A percentile compares a stretch with the other conserved stretches of the same genome.
These are phyloP conservation scores for Noctua janthina DNA, from an alignment of 2,888 invertebrate genomes.

Conservation along the genomic window DNA sequence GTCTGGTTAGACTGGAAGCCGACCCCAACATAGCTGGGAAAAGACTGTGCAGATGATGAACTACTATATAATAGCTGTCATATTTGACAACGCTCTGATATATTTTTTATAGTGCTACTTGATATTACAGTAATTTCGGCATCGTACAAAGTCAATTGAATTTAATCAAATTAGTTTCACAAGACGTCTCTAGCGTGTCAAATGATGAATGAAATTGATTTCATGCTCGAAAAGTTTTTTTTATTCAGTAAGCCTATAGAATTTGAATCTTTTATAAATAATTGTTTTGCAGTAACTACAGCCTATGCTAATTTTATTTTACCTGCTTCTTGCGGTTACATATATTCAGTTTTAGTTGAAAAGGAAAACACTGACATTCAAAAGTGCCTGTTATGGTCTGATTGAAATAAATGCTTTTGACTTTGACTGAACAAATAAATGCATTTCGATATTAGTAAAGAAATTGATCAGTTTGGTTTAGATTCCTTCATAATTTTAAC, in stretches of 20 bases:
- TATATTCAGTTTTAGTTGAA: not conserved
- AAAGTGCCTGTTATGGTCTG: too few relatives aligned
- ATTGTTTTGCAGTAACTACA: not conserved
- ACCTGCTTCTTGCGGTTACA: not conserved
- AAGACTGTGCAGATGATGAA: not conserved
- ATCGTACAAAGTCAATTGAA: slow-evolving; percentile 23
- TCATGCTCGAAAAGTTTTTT: slow-evolving; percentile 15
- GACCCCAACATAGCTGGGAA: too few relatives aligned
- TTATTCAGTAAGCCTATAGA: not conserved
- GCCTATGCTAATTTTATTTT: not conserved
- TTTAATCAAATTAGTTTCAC: slow-evolving; percentile 33
- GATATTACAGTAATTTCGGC: not conserved
- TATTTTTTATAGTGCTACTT: not conserved
- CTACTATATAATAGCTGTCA: not conserved
- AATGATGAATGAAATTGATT: slow-evolving; percentile 51
- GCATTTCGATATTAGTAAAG: not conserved
- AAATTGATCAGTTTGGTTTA: not conserved
- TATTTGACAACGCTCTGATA: not conserved
- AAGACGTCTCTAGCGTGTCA: slow-evolving; percentile 43
- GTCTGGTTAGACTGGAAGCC: not conserved
- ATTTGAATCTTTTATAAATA: not conserved
- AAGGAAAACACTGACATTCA: slow-evolving; percentile 6
- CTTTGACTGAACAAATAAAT: not conserved
- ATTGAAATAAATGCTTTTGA: too few relatives aligned
- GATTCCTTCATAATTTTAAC: not conserved